These are phyloP conservation scores for Magallana gigas DNA, from an alignment of 1,140 invertebrate genomes.

Conservation along the genomic window DNA sequence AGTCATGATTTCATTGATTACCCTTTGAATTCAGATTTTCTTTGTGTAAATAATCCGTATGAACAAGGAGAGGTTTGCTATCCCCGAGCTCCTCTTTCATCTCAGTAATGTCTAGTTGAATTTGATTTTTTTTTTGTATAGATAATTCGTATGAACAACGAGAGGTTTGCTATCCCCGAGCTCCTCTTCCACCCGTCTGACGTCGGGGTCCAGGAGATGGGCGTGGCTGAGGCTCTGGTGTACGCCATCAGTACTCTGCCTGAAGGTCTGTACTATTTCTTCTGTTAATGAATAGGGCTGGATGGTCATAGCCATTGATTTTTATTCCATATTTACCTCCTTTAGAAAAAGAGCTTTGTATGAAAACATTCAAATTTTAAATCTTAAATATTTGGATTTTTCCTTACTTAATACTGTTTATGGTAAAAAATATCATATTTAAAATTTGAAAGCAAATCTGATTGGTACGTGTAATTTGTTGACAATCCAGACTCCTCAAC, in stretches of 20 bases:
- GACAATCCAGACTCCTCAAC: too few species aligned
- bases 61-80: conserved; percentile 91
- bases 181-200: conserved; percentile 96
- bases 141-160: conserved; percentile 91
- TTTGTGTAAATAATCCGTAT: conserved; percentile 86
- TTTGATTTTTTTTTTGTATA: conserved; percentile 73
- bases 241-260: conserved; percentile 81
- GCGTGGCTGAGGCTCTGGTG: conserved; percentile 93
- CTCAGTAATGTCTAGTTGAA: conserved; percentile 90
- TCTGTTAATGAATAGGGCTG: too few species aligned
- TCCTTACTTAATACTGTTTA: not conserved
- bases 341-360: not conserved
- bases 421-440: too few species aligned
- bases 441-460: too few species aligned
- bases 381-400: not conserved
- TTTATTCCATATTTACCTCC: too few species aligned
- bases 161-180: conserved; percentile 86
- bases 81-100: conserved; percentile 96
- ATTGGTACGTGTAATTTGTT: too few species aligned
- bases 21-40: conserved; percentile 80
- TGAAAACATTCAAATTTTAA: too few species aligned
- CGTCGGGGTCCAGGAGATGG: conserved; percentile 96
- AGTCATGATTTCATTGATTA: too few species aligned
- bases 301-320: too few species aligned
- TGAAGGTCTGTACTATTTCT: conserved; percentile 77